phyloP scores from a whole-genome alignment of 2,113 vertebrate genomes.

The Oceanites oceanicus region DNA sequence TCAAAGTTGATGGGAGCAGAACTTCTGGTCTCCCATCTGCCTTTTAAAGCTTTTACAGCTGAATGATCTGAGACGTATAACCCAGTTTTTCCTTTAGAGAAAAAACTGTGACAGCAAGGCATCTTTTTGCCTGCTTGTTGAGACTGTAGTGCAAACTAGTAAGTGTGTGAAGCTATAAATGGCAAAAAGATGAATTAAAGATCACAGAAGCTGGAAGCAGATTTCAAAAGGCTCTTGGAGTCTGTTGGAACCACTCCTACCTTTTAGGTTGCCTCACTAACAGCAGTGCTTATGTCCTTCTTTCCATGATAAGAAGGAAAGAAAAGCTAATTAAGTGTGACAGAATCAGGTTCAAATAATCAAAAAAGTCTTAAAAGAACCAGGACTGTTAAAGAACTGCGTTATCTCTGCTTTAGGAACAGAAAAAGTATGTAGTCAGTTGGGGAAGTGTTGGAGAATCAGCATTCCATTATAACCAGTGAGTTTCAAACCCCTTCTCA shows the following conservation, averaged over 20 bases:
- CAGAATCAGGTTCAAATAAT: conserved; percentile 35
- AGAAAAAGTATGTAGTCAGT: not conserved
- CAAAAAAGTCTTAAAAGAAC: not conserved
- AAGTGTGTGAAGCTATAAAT: conserved; percentile 13
- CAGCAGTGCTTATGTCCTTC: not conserved
- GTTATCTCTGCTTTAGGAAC: not conserved
- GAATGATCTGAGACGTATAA: not conserved
- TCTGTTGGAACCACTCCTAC: conserved; percentile 15
- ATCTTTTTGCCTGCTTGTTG: not conserved
- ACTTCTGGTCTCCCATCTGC: not conserved
- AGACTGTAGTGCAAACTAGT: not conserved
- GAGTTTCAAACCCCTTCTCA: not conserved
- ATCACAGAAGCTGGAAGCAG: conserved; percentile 46
- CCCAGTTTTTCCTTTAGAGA: conserved; percentile 11
- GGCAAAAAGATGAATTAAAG: conserved; percentile 56
- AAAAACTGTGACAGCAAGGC: not conserved
- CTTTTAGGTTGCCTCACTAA: conserved; percentile 1
- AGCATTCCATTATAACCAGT: not conserved
- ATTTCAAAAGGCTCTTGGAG: conserved; percentile 38
- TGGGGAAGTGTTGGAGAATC: not conserved
- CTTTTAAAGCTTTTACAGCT: not conserved
- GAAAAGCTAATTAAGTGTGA: conserved; percentile 22
- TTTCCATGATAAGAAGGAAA: conserved; percentile 21
- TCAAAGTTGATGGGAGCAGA: not conserved
- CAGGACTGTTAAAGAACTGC: not conserved